phyloP scores from a whole-genome alignment of 2,888 invertebrate species.

The Diplolepis rosae region DNA sequence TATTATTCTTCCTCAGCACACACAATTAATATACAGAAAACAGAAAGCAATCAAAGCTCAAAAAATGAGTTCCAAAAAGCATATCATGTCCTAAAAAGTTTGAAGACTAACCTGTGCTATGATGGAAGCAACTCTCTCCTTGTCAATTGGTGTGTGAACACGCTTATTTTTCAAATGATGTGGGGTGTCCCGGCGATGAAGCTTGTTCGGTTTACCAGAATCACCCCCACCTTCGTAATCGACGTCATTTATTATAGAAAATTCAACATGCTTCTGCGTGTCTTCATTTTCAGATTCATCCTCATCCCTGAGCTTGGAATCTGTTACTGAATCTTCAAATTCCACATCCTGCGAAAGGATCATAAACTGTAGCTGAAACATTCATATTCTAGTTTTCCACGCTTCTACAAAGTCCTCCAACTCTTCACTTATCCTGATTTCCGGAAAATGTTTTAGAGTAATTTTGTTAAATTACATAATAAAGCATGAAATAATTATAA shows the following conservation, averaged over 20 bases:
- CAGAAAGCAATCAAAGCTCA: not conserved
- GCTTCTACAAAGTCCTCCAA: no score
- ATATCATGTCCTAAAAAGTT: not conserved
- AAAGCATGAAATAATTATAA: no score
- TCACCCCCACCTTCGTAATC: constrained; percentile 75
- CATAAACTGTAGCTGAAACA: constrained; percentile 45
- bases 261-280: constrained; percentile 70
- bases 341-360: constrained; percentile 66
- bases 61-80: not conserved
- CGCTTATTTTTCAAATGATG: constrained; percentile 99
- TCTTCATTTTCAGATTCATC: constrained; percentile 82
- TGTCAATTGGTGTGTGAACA: constrained; percentile 81
- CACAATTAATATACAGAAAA: not conserved
- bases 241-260: constrained; percentile 69
- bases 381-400: no score
- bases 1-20: not conserved
- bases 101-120: constrained; percentile 78
- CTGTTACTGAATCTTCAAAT: constrained; percentile 76
- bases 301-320: constrained; percentile 77
- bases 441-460: no score
- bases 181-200: constrained; percentile 96
- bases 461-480: no score
- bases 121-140: constrained; percentile 84
- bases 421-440: no score
- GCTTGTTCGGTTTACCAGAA: constrained; percentile 78